Percentiles rank a stretch among this genome's conserved stretches.
phyloP scores from a whole-genome alignment of 2,888 invertebrate genomes.

The Pyrrhosoma nymphula region DNA sequence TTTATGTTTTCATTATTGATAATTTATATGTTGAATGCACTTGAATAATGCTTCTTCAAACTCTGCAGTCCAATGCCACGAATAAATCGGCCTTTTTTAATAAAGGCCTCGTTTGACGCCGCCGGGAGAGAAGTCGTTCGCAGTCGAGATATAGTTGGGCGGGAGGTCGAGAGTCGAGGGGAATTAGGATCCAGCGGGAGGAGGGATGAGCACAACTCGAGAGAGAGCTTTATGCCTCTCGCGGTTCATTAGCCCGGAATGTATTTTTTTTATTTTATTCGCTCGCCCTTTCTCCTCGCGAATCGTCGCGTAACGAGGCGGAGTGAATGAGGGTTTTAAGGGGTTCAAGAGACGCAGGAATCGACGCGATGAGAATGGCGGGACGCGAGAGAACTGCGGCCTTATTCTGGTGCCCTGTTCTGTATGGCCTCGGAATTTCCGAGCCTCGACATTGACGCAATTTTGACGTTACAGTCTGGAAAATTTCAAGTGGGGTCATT shows the following conservation, averaged over 20 bases:
- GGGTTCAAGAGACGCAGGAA: neutral
- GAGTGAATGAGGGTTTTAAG: neutral
- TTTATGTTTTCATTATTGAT: no score
- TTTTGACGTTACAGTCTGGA: no score
- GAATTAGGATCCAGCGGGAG: neutral
- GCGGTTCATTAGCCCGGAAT: neutral
- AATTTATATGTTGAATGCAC: no score
- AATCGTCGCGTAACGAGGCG: neutral
- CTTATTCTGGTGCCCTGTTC: no score
- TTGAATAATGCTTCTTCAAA: no score
- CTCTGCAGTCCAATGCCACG: no score
- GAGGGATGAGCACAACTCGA: neutral
- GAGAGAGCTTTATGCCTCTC: neutral
- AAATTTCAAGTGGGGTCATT: no score
- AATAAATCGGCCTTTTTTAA: no score
- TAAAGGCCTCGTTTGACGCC: neutral
- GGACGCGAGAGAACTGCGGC: neutral
- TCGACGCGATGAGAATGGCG: neutral
- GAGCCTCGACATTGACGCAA: no score
- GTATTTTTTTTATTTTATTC: neutral
- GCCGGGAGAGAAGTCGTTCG: neutral
- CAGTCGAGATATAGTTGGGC: neutral
- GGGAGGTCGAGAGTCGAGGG: neutral
- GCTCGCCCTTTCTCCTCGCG: neutral
- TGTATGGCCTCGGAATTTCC: neutral